A percentile compares a stretch with the other conserved stretches of the same genome.
Conservation (phyloP, 2,888 invertebrate species). For the Linyphia triangularis region DNA sequence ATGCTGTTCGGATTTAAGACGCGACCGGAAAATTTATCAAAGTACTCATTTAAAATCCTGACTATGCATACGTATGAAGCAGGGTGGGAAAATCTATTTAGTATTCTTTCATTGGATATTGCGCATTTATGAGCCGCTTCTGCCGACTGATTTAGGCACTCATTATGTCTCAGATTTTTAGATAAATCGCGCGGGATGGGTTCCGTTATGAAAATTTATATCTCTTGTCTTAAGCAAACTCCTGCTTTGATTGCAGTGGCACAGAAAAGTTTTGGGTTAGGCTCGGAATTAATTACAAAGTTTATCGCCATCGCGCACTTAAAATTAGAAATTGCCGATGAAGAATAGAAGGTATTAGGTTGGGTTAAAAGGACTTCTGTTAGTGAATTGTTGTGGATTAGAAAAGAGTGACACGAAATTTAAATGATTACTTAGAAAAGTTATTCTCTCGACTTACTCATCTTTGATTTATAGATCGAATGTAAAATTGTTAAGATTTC, state of each 20-base stretch:
- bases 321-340: not conserved
- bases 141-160: slow-evolving; percentile 17
- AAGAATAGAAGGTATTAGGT: not conserved
- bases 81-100: slow-evolving; percentile 45
- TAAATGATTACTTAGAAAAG: too few species aligned
- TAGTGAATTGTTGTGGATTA: not conserved
- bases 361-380: not conserved
- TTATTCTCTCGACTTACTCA: too few species aligned
- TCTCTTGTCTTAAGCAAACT: slow-evolving; percentile 1
- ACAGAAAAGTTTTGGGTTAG: not conserved
- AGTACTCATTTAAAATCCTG: slow-evolving; percentile 48
- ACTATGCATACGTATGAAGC: not conserved
- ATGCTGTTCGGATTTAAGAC: slow-evolving; percentile 27
- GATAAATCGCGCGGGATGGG: slow-evolving; percentile 36
- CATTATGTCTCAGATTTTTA: slow-evolving; percentile 52
- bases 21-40: slow-evolving; percentile 44
- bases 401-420: not conserved
- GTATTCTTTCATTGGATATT: slow-evolving; percentile 52
- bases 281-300: slow-evolving; percentile 7
- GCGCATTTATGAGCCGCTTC: slow-evolving; percentile 45
- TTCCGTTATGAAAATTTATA: slow-evolving; percentile 15
- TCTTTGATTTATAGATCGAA: too few species aligned
- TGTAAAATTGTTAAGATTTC: too few species aligned
- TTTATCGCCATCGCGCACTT: not conserved
- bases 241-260: not conserved